A percentile compares a stretch with the other conserved stretches of the same genome.
phyloP scores from a whole-genome alignment of 2,113 vertebrate species.

The Dolichallabes microphthalmus region DNA sequence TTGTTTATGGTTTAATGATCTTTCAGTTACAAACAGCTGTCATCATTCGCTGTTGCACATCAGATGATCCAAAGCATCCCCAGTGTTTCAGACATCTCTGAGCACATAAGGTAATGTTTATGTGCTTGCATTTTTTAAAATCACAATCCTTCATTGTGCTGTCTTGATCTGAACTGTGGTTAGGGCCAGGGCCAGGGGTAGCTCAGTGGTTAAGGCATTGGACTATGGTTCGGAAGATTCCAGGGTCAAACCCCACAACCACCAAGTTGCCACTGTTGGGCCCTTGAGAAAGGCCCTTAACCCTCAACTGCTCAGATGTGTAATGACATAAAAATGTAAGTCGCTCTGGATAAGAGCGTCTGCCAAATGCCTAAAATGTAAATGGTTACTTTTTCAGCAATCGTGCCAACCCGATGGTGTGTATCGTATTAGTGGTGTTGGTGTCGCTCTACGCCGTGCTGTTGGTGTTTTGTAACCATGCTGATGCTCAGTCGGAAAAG shows the following conservation, averaged over 20 bases:
- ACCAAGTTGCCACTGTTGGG: no score
- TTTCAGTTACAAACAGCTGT: slow-evolving; percentile 71
- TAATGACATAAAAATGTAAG: no score
- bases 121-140: background rate
- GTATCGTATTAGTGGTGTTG: slow-evolving; percentile 57
- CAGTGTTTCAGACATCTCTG: slow-evolving; percentile 58
- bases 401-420: slow-evolving; percentile 61
- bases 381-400: slow-evolving; percentile 67
- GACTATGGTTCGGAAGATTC: no score
- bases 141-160: background rate
- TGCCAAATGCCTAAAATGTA: no score
- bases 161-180: slow-evolving; percentile 1
- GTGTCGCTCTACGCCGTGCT: slow-evolving; percentile 60
- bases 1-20: background rate
- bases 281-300: no score
- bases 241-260: no score
- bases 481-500: slow-evolving; percentile 54
- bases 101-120: slow-evolving; percentile 65
- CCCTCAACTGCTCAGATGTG: no score
- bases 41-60: slow-evolving; percentile 62
- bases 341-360: no score
- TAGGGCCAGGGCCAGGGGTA: no score
- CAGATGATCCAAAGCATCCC: slow-evolving; percentile 59
- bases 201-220: no score
- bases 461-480: slow-evolving; percentile 55